Percentiles rank a stretch among this genome's conserved stretches.
These are phyloP conservation scores for Sesamia inferens DNA, from an alignment of 2,888 invertebrate species.

Conservation along the genomic window DNA sequence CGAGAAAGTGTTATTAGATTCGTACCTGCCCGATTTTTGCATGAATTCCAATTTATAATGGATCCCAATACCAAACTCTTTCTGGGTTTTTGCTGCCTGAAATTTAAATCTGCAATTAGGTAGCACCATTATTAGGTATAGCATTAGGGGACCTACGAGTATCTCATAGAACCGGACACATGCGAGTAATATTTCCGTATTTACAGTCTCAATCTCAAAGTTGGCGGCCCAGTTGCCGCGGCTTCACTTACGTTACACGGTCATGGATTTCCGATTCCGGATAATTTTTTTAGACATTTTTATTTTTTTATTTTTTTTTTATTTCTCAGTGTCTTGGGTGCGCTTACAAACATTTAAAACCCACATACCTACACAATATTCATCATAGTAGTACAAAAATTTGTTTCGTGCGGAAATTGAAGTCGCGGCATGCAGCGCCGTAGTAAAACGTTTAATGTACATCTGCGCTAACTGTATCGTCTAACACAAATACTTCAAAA, in stretches of 20 bases:
- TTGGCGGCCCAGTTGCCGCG: neutral
- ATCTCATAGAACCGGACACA: neutral
- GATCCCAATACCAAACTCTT: constrained; percentile 72
- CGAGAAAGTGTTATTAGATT: neutral
- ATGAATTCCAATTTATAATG: constrained; percentile 77
- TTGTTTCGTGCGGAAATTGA: too few relatives aligned
- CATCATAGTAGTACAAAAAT: too few relatives aligned
- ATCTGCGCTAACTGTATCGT: too few relatives aligned
- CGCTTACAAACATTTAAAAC: too few relatives aligned
- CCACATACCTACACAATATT: too few relatives aligned
- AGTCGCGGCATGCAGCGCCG: too few relatives aligned
- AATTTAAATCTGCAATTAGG: constrained; percentile 49
- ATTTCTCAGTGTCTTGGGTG: too few relatives aligned
- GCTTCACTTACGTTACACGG: neutral
- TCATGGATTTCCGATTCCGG: neutral
- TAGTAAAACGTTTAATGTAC: too few relatives aligned
- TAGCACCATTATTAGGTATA: neutral
- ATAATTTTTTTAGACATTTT: too few relatives aligned
- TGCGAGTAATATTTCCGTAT: neutral
- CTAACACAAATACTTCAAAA: neutral
- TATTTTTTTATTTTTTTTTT: too few relatives aligned
- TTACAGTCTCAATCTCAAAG: constrained; percentile 1
- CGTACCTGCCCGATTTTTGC: constrained; percentile 77
- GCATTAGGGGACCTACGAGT: too few relatives aligned
- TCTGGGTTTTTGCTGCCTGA: constrained; percentile 78